Conservation (phyloP, 1,140 invertebrate species). For the Drosophila sp. region DNA sequence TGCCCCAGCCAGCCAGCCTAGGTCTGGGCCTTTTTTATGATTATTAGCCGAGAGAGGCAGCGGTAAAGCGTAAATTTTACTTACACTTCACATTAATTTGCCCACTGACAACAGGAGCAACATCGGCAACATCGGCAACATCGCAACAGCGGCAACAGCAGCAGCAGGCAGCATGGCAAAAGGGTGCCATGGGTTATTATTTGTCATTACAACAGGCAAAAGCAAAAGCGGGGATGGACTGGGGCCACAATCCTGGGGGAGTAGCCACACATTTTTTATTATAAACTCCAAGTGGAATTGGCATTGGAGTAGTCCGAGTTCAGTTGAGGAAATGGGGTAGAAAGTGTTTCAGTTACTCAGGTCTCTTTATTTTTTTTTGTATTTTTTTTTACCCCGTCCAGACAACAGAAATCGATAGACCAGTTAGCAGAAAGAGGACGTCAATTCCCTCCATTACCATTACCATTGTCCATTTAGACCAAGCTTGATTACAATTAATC, state of each 20-base stretch:
- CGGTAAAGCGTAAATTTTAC: conserved; percentile 73
- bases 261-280: conserved; percentile 53
- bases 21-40: conserved; percentile 66
- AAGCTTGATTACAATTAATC: conserved; percentile 81
- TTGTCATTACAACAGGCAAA: conserved; percentile 69
- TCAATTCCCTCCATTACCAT: conserved; percentile 29
- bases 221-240: neutral
- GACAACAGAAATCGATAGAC: conserved; percentile 76
- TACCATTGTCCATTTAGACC: conserved; percentile 41
- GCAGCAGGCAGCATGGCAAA: neutral
- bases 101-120: conserved; percentile 49
- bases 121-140: conserved; percentile 4
- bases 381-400: conserved; percentile 29
- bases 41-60: conserved; percentile 63
- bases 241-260: conserved; percentile 32
- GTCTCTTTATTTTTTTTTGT: conserved; percentile 6
- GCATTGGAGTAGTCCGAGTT: conserved; percentile 15
- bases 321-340: conserved; percentile 50
- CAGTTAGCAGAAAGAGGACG: conserved; percentile 31
- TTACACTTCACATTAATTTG: conserved; percentile 78
- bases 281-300: conserved; percentile 38
- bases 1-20: conserved; percentile 61
- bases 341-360: conserved; percentile 70
- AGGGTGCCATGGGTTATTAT: conserved; percentile 63
- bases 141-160: conserved; percentile 1